Percentiles rank a stretch among this genome's conserved stretches.
Conservation (phyloP, 2,888 invertebrate species). For the Chrysina gloriosa region DNA sequence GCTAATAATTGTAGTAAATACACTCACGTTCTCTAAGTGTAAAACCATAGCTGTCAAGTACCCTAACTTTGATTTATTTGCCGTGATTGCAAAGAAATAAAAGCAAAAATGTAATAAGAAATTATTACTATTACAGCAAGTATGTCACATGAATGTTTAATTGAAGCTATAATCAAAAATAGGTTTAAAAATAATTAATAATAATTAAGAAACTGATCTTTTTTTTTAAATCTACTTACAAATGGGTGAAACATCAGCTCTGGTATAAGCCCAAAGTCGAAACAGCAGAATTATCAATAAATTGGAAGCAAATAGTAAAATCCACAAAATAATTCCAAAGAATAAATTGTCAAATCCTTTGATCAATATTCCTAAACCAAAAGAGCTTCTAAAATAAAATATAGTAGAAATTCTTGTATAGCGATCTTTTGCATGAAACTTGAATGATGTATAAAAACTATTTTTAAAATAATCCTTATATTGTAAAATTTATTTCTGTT, state of each 20-base stretch:
- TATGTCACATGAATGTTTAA: background rate
- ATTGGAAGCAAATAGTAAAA: background rate
- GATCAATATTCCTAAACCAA: background rate
- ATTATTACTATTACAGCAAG: background rate
- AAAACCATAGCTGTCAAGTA: background rate
- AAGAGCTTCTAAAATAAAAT: background rate
- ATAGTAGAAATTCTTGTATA: too few relatives aligned
- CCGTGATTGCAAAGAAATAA: background rate
- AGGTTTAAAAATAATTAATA: background rate
- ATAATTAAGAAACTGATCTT: background rate
- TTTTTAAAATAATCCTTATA: too few relatives aligned
- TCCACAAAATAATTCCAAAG: background rate
- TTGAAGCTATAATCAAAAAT: background rate
- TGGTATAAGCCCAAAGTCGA: background rate
- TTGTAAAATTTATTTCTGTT: too few relatives aligned
- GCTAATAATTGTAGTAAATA: background rate
- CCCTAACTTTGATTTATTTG: background rate
- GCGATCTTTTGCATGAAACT: too few relatives aligned
- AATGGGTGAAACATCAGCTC: background rate
- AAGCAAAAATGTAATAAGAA: background rate
- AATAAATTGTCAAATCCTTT: background rate
- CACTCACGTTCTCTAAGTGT: constrained; percentile 5
- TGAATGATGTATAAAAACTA: too few relatives aligned
- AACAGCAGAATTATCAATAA: background rate
- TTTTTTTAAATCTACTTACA: background rate